A percentile compares a stretch with the other conserved stretches of the same genome.
Conservation (phyloP, 2,888 invertebrate genomes). For the Papilio elwesi region DNA sequence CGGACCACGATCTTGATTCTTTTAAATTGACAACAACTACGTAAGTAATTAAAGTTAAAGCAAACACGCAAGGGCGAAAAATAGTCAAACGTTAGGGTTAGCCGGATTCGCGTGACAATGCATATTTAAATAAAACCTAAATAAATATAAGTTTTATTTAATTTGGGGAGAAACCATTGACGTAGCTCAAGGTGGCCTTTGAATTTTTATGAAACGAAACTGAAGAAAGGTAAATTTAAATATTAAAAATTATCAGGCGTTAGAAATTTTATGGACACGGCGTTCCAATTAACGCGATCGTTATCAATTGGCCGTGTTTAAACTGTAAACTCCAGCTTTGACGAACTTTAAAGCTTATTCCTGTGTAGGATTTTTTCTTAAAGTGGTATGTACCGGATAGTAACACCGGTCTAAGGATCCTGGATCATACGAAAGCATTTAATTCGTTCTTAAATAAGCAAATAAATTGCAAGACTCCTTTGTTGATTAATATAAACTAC, state of each 20-base stretch:
- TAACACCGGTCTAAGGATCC: too few relatives aligned
- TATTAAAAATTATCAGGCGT: constrained; percentile 30
- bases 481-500: too few relatives aligned
- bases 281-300: constrained; percentile 32
- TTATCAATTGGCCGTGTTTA: constrained; percentile 18
- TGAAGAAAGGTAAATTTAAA: constrained; percentile 23
- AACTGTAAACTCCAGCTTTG: constrained; percentile 20
- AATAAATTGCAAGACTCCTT: too few relatives aligned
- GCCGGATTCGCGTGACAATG: constrained; percentile 31
- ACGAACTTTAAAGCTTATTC: constrained; percentile 1
- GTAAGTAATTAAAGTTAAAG: constrained; percentile 9
- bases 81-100: constrained; percentile 22
- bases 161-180: constrained; percentile 6
- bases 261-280: constrained; percentile 23
- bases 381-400: too few relatives aligned
- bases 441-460: too few relatives aligned
- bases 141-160: constrained; percentile 36
- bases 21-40: constrained; percentile 20
- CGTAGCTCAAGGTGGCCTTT: constrained; percentile 4
- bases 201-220: constrained; percentile 17
- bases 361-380: not conserved
- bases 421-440: too few relatives aligned
- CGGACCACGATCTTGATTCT: constrained; percentile 3
- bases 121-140: constrained; percentile 37
- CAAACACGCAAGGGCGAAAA: constrained; percentile 29